A percentile compares a stretch with the other conserved stretches of the same genome.
phyloP scores from a whole-genome alignment of 92 coral and sea anemone species.

The Anthopleura xanthogrammica region DNA sequence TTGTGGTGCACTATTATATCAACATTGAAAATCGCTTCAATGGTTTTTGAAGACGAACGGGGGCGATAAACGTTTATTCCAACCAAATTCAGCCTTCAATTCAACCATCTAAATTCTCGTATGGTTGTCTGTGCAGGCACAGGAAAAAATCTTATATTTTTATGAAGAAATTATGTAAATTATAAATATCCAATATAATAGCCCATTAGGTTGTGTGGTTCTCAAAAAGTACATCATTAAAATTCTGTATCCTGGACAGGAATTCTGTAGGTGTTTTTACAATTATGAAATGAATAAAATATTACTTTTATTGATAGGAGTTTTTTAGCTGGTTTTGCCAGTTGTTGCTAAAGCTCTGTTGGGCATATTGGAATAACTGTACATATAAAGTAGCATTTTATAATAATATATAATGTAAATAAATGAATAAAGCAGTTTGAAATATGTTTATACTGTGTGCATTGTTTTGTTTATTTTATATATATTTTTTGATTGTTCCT shows the following conservation, averaged over 20 bases:
- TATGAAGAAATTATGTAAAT: background rate
- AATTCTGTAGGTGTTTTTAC: background rate
- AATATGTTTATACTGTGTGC: background rate
- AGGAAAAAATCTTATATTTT: background rate
- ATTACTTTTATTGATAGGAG: background rate
- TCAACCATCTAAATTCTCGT: too few relatives aligned
- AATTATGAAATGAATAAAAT: background rate
- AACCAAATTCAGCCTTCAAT: too few relatives aligned
- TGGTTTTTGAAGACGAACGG: too few relatives aligned
- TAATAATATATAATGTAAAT: constrained; percentile 21
- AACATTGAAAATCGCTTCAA: too few relatives aligned
- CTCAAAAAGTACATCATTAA: background rate
- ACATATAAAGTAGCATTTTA: constrained; percentile 19
- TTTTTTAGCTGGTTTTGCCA: background rate
- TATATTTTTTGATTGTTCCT: background rate
- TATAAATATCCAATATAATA: background rate
- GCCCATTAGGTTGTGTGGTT: background rate
- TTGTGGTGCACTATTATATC: too few relatives aligned
- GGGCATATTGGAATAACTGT: constrained; percentile 8
- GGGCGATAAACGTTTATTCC: too few relatives aligned
- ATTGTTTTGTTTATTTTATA: background rate
- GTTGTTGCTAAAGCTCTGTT: background rate
- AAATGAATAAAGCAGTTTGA: background rate
- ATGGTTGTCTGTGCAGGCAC: constrained; percentile 3
- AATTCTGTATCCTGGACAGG: background rate